Percentiles rank a stretch among this genome's conserved stretches.
Conservation (phyloP, 2,797 vertebrate species). For the Anguilla obscura region DNA sequence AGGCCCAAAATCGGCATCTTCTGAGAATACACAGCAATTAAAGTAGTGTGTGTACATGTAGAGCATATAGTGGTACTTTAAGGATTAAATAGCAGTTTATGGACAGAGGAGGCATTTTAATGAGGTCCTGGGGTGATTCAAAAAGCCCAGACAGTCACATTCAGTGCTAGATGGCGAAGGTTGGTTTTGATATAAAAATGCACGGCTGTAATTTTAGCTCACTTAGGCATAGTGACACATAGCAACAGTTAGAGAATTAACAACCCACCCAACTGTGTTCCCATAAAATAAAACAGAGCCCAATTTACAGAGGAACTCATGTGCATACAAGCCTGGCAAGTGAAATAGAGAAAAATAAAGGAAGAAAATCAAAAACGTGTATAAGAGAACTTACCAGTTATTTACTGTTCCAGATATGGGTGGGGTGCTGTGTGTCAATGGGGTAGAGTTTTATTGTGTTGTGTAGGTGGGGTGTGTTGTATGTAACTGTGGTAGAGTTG, state of each 20-base stretch:
- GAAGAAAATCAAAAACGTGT: neutral
- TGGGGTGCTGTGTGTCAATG: neutral
- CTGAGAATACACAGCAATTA: no score
- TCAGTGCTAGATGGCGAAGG: neutral
- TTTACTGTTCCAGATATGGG: neutral
- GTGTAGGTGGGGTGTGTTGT: neutral
- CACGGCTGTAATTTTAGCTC: neutral
- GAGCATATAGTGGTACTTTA: neutral
- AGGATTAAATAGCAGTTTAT: neutral
- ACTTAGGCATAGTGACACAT: neutral
- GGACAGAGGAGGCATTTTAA: neutral
- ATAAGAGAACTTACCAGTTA: neutral
- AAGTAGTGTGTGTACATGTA: neutral
- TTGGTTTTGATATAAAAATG: neutral
- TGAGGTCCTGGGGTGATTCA: neutral
- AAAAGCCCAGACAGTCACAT: neutral
- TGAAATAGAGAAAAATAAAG: neutral
- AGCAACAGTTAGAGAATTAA: neutral
- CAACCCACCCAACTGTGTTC: neutral
- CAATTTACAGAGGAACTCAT: neutral
- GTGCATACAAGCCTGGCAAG: neutral
- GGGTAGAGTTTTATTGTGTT: slow-evolving; percentile 10
- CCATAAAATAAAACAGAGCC: neutral
- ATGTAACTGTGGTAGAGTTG: neutral
- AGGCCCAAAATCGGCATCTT: neutral